Conservation (phyloP, 2,113 vertebrate genomes). For the Martes martes region DNA sequence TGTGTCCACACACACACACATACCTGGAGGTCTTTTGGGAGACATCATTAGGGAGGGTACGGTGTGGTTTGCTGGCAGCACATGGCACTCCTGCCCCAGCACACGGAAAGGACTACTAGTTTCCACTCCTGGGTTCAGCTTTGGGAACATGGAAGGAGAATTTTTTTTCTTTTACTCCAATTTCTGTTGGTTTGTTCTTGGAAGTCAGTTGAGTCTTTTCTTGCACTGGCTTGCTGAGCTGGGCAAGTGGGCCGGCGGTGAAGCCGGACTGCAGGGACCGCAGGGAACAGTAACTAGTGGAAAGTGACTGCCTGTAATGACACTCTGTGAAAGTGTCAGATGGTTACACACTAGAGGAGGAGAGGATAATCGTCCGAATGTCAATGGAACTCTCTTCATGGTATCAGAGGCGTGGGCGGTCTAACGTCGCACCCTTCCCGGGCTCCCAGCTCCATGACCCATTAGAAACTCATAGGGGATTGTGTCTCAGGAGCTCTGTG, state of each 20-base stretch:
- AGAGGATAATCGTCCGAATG: neutral
- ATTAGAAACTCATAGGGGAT: neutral
- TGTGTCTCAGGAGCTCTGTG: fast-evolving
- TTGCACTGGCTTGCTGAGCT: too few species aligned
- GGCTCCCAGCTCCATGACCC: too few species aligned
- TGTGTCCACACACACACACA: too few species aligned
- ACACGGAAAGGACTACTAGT: neutral
- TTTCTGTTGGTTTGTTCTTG: neutral
- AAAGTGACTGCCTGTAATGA: neutral
- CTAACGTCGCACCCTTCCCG: neutral
- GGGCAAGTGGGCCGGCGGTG: neutral
- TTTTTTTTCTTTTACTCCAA: neutral
- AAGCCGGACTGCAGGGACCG: fast-evolving
- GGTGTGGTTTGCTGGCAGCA: fast-evolving
- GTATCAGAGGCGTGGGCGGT: neutral
- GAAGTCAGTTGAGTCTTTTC: neutral
- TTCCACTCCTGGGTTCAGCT: neutral
- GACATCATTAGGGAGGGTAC: fast-evolving
- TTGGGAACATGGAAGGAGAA: too few species aligned
- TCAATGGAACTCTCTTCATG: neutral
- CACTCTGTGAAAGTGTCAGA: neutral
- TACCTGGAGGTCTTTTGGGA: too few species aligned
- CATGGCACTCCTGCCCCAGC: fast-evolving
- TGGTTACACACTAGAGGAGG: neutral
- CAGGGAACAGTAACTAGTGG: neutral